Evolutionary conservation across 2,113 vertebrate species (phyloP).

Genomic region (Seriola quinqueradiata): DNA sequence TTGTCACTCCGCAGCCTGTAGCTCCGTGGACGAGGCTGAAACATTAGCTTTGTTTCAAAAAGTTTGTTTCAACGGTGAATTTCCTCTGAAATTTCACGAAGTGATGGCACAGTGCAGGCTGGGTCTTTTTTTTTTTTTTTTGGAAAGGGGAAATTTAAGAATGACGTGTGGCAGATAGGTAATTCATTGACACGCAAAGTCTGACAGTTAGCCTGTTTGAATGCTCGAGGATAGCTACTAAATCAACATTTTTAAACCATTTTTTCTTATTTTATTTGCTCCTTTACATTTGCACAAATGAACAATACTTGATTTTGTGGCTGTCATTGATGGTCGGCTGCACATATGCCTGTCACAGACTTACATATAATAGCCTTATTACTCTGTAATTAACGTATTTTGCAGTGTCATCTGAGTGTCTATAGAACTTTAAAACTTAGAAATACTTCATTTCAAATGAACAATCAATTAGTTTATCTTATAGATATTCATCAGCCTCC

Average conservation of each 20-base stretch:
- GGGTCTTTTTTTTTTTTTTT: too few species aligned
- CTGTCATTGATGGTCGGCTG: background rate
- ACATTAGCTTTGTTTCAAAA: background rate
- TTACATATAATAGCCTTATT: too few species aligned
- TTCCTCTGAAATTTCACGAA: background rate
- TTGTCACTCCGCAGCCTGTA: background rate
- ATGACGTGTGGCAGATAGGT: too few species aligned
- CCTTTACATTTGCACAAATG: background rate
- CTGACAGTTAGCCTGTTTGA: too few species aligned
- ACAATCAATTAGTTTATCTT: background rate
- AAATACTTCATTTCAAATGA: background rate
- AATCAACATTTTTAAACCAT: too few species aligned
- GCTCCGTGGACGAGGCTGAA: background rate
- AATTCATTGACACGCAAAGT: background rate
- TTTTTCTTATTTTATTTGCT: background rate
- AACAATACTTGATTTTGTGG: too few species aligned
- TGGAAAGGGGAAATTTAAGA: too few species aligned
- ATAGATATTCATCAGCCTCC: background rate
- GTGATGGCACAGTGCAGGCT: too few species aligned
- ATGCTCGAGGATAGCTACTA: too few species aligned
- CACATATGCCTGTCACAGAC: background rate
- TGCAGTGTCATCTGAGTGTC: background rate
- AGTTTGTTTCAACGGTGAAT: conserved; percentile 12
- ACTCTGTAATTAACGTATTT: background rate
- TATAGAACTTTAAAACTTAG: background rate